Percentiles rank a stretch among this genome's conserved stretches.
phyloP scores from a whole-genome alignment of 1,140 invertebrate species.

The Conus ventricosus region DNA sequence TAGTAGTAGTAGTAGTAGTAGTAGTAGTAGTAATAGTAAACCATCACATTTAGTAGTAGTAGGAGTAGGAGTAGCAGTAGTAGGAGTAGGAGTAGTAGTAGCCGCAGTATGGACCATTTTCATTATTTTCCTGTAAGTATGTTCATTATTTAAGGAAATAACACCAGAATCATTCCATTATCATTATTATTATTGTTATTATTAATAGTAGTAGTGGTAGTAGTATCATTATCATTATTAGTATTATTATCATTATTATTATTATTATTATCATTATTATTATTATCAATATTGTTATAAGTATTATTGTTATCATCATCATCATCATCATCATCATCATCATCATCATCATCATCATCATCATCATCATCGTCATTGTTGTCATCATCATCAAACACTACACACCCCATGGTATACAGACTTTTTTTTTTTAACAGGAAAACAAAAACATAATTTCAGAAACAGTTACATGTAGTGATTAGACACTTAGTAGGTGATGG shows the following conservation, averaged over 20 bases:
- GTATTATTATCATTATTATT: not conserved
- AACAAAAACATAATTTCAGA: not conserved
- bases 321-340: not conserved
- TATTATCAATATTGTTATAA: not conserved
- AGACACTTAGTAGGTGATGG: too few species aligned
- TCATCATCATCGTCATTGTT: not conserved
- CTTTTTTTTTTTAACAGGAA: not conserved
- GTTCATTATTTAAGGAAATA: too few species aligned
- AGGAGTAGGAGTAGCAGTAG: too few species aligned
- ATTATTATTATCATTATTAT: not conserved
- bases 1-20: not conserved
- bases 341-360: not conserved
- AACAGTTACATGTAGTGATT: too few species aligned
- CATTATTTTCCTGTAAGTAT: too few species aligned
- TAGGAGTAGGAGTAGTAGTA: too few species aligned
- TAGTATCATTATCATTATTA: not conserved
- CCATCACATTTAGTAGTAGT: not conserved
- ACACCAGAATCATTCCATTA: too few species aligned
- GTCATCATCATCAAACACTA: not conserved
- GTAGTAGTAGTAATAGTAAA: too few species aligned
- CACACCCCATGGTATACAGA: not conserved
- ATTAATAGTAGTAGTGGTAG: not conserved
- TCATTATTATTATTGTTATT: not conserved
- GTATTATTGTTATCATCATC: not conserved
- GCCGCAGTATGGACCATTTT: too few species aligned